A percentile compares a stretch with the other conserved stretches of the same genome.
Conservation (phyloP, 2,888 invertebrate genomes). For the Cerceris rybyensis region DNA sequence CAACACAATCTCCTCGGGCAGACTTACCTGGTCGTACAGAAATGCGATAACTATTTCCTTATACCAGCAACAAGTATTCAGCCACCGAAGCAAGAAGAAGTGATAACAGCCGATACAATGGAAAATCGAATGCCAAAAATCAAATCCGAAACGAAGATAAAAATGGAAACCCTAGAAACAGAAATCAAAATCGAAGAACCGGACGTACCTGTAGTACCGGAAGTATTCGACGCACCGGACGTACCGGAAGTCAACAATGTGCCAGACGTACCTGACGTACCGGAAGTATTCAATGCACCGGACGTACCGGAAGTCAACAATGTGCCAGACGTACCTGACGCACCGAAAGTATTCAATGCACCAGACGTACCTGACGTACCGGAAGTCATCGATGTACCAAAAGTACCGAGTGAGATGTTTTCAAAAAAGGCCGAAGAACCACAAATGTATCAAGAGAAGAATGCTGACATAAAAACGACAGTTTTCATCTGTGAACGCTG, state of each 20-base stretch:
- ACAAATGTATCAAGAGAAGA: neutral
- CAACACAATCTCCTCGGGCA: constrained; percentile 30
- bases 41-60: constrained; percentile 26
- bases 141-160: neutral
- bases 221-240: too few relatives aligned
- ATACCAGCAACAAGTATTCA: neutral
- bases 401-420: too few relatives aligned
- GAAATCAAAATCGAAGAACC: neutral
- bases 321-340: too few relatives aligned
- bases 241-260: too few relatives aligned
- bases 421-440: too few relatives aligned
- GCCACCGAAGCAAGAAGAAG: neutral
- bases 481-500: constrained; percentile 16
- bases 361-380: too few relatives aligned
- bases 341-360: too few relatives aligned
- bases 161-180: neutral
- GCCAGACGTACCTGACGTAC: too few relatives aligned
- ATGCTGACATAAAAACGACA: neutral
- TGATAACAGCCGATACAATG: neutral
- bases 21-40: constrained; percentile 32
- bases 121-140: neutral
- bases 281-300: too few relatives aligned
- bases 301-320: too few relatives aligned
- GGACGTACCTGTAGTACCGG: too few relatives aligned
- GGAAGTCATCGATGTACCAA: too few relatives aligned